Percentiles rank a stretch among this genome's conserved stretches.
These are phyloP conservation scores for Hetaerina titia DNA, from an alignment of 2,888 invertebrate genomes.

Conservation along the genomic window DNA sequence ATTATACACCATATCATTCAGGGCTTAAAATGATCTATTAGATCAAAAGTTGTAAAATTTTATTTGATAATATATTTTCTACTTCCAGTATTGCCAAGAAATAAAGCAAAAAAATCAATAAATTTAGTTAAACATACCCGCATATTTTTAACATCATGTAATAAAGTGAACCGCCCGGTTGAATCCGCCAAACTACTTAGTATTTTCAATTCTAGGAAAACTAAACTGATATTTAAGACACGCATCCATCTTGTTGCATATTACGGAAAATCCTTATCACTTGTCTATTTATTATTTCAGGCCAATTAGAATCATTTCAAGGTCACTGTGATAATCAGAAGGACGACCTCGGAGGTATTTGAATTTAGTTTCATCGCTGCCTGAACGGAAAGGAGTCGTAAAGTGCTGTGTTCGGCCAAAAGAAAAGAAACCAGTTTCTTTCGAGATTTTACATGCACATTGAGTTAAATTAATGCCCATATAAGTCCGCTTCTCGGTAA, in stretches of 20 bases:
- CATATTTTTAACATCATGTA: too few relatives aligned
- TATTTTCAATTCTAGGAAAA: too few relatives aligned
- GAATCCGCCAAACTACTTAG: too few relatives aligned
- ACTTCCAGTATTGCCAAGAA: too few relatives aligned
- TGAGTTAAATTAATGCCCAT: background rate
- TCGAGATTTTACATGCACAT: background rate
- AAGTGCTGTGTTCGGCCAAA: background rate
- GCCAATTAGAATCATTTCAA: slow-evolving; percentile 3
- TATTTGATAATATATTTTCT: too few relatives aligned
- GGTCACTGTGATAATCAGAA: slow-evolving; percentile 33
- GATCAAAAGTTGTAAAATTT: too few relatives aligned
- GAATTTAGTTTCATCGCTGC: slow-evolving; percentile 7
- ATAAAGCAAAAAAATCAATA: too few relatives aligned
- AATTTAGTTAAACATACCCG: too few relatives aligned
- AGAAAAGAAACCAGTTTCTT: background rate
- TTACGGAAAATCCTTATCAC: background rate
- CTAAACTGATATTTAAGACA: too few relatives aligned
- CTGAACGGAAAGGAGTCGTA: background rate
- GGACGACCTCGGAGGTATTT: slow-evolving; percentile 12
- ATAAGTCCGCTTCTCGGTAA: background rate
- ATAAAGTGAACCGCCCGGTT: too few relatives aligned
- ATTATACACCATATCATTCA: too few relatives aligned
- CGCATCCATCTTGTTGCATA: background rate
- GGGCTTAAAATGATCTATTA: too few relatives aligned
- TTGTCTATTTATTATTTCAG: background rate